These are phyloP conservation scores for Phyllopteryx taeniolatus DNA, from an alignment of 2,113 vertebrate genomes.

Conservation along the genomic window DNA sequence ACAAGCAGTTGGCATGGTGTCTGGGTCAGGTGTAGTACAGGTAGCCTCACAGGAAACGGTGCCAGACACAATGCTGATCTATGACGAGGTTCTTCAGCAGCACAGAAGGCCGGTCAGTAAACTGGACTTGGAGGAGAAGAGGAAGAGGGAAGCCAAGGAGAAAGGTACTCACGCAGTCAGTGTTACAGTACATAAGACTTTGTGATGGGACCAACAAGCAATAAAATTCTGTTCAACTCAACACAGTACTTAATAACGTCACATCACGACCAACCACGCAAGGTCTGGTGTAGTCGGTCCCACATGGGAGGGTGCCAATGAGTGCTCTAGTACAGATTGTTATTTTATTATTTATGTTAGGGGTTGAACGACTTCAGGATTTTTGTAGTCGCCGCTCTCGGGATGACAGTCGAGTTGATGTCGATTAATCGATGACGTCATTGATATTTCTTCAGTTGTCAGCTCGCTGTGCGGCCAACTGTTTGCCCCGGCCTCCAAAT, in stretches of 20 bases:
- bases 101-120: constrained; percentile 91
- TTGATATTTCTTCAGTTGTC: too few species aligned
- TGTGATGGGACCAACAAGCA: neutral
- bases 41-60: constrained; percentile 33
- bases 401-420: too few species aligned
- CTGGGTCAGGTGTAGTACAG: constrained; percentile 34
- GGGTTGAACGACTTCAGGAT: too few species aligned
- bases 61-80: constrained; percentile 82
- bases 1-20: constrained; percentile 36
- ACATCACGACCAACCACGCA: too few species aligned
- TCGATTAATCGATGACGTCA: too few species aligned
- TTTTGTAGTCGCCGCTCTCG: too few species aligned
- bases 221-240: neutral
- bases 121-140: constrained; percentile 90
- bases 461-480: too few species aligned
- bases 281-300: neutral
- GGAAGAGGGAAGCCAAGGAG: constrained; percentile 87
- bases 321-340: too few species aligned
- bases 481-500: too few species aligned
- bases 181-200: neutral
- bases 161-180: constrained; percentile 77
- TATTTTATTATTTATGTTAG: too few species aligned
- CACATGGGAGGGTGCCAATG: too few species aligned
- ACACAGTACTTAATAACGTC: neutral
- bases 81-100: constrained; percentile 90